Evolutionary conservation across 2,888 invertebrate species (phyloP), one percentile per base, ranked within the genome.

Genomic region (Panorpa germanica): DNA sequence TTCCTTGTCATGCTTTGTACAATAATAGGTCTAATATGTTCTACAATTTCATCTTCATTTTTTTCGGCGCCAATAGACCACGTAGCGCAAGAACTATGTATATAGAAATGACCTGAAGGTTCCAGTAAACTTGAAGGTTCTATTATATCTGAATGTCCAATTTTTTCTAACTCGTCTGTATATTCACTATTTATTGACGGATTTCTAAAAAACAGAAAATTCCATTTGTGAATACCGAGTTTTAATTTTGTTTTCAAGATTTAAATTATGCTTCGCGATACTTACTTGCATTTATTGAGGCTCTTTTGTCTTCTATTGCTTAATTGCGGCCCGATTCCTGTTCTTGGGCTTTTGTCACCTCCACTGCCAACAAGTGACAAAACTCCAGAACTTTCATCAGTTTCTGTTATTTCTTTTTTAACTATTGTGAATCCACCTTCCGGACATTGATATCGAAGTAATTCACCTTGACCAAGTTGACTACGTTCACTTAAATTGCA

Each of bases 401-500:
- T n/a, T n/a, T n/a, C n/a, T n/a, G n/a, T n/a, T n/a, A n/a, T n/a
- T n/a, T n/a, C n/a, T n/a, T n/a, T n/a, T n/a, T n/a, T n/a, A n/a
- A n/a, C n/a, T n/a, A n/a, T n/a, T n/a, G n/a, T n/a, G n/a, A n/a
- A n/a, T n/a, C n/a, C 37, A 7, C 34, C 36, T 13, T 33, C 41
- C 4, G 42, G 31, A 1, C 33, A 6, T 40, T 49, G 46, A 29
- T 73, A 45, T 49, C 78, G 68, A 34, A 77, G 54, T 60, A 91
- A 64, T 47, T 85, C 83, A 3, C 91, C 90, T 53, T 93, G 93
- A 1, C 93, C 93, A 24, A 93, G 59, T 47, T 86, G 81, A 60
- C 88, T 91, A 39, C 81, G 68, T 53, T 91, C 90, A 25, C 82
- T 77, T 42, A 91, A 65, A 57, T 86, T 86, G 54, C 93, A 93